phyloP scores from a whole-genome alignment of 2,888 invertebrate genomes.

The Osedax fenrisi region DNA sequence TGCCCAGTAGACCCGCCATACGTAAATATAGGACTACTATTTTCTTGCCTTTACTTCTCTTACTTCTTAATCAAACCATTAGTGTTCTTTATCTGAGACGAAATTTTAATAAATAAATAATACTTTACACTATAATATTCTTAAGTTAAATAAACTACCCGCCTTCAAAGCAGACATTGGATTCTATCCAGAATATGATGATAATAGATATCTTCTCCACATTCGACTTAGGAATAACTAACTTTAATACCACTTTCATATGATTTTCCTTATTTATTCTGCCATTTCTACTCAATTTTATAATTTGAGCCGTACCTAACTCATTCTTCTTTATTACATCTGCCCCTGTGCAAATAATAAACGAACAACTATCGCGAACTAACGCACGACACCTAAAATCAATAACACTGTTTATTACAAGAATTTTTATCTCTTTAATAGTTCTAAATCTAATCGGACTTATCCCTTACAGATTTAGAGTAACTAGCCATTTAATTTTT shows the following conservation, averaged over 20 bases:
- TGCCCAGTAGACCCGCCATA: conserved; percentile 62
- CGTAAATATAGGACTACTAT: conserved; percentile 36
- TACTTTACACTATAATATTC: conserved; percentile 5
- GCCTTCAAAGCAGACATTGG: not conserved
- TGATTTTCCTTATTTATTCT: conserved; percentile 12
- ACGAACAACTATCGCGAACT: conserved; percentile 51
- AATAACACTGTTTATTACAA: conserved; percentile 54
- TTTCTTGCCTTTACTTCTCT: conserved; percentile 36
- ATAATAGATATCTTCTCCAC: conserved; percentile 61
- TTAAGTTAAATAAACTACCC: conserved; percentile 33
- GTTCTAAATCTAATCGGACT: conserved; percentile 62
- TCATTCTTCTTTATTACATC: conserved; percentile 53
- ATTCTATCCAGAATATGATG: conserved; percentile 54
- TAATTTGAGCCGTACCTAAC: conserved; percentile 36
- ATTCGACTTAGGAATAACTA: conserved; percentile 56
- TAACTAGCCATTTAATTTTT: conserved; percentile 59
- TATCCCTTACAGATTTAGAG: conserved; percentile 63
- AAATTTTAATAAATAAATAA: not conserved
- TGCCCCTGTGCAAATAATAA: conserved; percentile 56
- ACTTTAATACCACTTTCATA: conserved; percentile 18
- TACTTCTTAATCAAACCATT: conserved; percentile 27
- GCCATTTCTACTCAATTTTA: conserved; percentile 53
- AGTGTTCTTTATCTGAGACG: conserved; percentile 9
- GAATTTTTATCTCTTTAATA: conserved; percentile 57
- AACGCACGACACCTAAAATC: conserved; percentile 50